Base-by-base conservation (phyloP, 2,113 vertebrate genomes). In the Leptobrachium ailaonicum region DNA sequence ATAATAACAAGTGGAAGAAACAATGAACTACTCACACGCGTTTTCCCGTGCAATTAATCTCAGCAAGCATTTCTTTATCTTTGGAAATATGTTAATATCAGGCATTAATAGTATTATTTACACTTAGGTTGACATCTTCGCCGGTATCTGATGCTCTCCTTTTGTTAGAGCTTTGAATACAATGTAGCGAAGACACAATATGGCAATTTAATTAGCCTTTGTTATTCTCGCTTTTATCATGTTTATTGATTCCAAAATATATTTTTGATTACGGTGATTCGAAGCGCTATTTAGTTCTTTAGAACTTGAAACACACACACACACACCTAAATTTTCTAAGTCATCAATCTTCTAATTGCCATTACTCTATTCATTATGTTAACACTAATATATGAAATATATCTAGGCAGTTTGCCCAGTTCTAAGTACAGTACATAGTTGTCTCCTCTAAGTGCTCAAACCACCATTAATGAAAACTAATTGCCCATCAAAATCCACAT, bases 381-480 rank as follows among this genome's bases (percentile, higher is more conserved):
- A 89, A 84, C 79, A 85, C 88, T 91, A 91, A 91, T 88, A 89
- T 77, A 88, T 85, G 85, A 89, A 90, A 86, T 89, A 87, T 84
- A 90, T 86, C 85, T 87, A 88, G 92, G 90, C 92, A 94, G 76
- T 87, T 84, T 90, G 91, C 92, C 90, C 84, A 66, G 80, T 66
- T 83, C 86, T 89, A 89, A 90, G 90, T 90, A 89, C 82, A 90
- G 88, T 88, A 79, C 87, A 89, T 85, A 90, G 92, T 90, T 93
- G 91, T 92, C 92, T 89, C 88, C 82, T 85, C 85, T 89, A 90
- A 92, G 90, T 90, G 90, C 88, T 90, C 83, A 80, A 85, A 83
- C 85, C 68, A 86, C 79, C 85, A 89, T 92, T 93, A 93, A 93
- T 92, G 86, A 90, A 89, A 94, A 91, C 86, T 92, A 94, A 94